Evolutionary conservation across 2,113 vertebrate genomes (phyloP), one percentile per base, ranked within the genome.

Genomic region (Acanthochromis polyacanthus): DNA sequence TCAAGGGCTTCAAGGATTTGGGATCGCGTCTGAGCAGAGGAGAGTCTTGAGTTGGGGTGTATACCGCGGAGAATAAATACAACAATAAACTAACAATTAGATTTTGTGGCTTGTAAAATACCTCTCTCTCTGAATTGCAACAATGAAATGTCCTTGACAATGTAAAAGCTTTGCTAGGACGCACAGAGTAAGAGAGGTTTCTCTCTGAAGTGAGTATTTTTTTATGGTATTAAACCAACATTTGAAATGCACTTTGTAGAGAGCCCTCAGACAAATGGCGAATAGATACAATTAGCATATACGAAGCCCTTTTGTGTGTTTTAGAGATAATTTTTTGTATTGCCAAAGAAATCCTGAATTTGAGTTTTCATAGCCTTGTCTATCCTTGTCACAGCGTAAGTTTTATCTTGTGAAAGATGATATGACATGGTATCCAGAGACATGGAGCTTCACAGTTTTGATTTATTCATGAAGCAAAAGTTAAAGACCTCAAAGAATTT

Each of bases 401-500:
- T 89, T 87, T 87, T 69, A 84, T 88, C 81, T 88, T 75, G 57
- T 88, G 84, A 86, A 84, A 71, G 81, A 88, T 73, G 84, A 87
- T 88, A 69, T 85, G 89, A 90, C 83, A 89, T 38, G 74, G 84
- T 90, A 88, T 78, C 89, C 77, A 80, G 89, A 87, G 88, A 92
- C 77, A 80, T 15, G 19, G 55, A 83, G 74, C 82, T 83, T 83
- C 75, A 25, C 32, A 11, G 55, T 80, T 91, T 65, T 91, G 84
- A 93, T 84, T 93, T 90, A 92, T 93, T 91, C 91, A 93, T 89
- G 87, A 86, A 77, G 81, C 83, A 43, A 84, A 73, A 89, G 85
- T 87, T 86, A 85, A 89, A 88, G 87, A 86, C 79, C 91, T 92
- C 87, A 90, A 91, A 91, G 83, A 91, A 89, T 87, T 86, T 85